These are phyloP conservation scores for Sarcophilus harrisii DNA, from an alignment of 2,797 vertebrate genomes.

Conservation along the genomic window DNA sequence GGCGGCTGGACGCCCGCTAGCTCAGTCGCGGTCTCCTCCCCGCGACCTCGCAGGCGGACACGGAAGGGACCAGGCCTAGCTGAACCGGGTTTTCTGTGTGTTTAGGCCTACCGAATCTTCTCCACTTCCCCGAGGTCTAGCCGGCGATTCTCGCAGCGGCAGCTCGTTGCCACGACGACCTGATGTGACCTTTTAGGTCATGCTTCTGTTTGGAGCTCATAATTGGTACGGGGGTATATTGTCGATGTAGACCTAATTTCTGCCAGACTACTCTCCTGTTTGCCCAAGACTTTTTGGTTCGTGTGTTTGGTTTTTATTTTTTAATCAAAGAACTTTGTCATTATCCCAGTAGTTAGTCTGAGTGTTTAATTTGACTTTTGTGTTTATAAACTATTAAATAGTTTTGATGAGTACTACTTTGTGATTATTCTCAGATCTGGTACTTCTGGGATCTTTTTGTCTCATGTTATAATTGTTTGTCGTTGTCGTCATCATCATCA, in stretches of 20 bases:
- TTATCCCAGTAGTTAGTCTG: background rate
- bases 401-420: background rate
- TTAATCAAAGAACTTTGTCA: background rate
- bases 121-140: background rate
- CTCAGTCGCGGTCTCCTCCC: background rate
- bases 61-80: background rate
- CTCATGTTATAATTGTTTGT: background rate
- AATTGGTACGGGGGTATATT: background rate
- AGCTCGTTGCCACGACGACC: background rate
- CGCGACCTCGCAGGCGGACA: background rate
- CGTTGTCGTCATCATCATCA: background rate
- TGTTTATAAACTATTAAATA: background rate
- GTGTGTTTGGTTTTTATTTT: background rate
- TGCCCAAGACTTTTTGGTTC: background rate
- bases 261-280: background rate
- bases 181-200: background rate
- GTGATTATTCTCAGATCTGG: background rate
- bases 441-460: background rate
- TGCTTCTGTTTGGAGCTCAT: background rate
- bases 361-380: background rate
- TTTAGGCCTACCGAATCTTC: background rate
- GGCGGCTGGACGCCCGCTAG: background rate
- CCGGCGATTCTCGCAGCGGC: background rate
- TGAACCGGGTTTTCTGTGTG: background rate
- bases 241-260: background rate